Evolutionary conservation across 2,113 vertebrate species (phyloP).

Genomic region (Cercopithecus mona): DNA sequence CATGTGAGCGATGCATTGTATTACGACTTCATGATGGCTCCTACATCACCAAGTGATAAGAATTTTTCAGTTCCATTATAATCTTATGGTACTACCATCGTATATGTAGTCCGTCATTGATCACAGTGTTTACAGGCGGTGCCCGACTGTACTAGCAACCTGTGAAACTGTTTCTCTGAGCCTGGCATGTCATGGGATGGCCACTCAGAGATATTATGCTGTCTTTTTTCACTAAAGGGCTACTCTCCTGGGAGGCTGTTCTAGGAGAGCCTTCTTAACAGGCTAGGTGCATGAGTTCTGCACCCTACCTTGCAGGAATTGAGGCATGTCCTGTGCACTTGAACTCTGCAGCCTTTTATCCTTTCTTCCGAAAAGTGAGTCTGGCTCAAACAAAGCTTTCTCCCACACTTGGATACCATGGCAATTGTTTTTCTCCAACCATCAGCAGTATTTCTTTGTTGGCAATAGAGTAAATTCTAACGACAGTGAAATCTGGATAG

Average conservation of each 20-base stretch:
- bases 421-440: slow-evolving; percentile 53
- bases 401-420: slow-evolving; percentile 60
- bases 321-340: slow-evolving; percentile 45
- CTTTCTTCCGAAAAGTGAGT: slow-evolving; percentile 69
- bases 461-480: not conserved
- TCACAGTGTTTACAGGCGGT: not conserved
- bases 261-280: slow-evolving; percentile 76
- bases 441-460: not conserved
- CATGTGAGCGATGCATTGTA: too few relatives aligned
- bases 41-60: not conserved
- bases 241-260: slow-evolving; percentile 69
- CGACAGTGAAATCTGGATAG: not conserved
- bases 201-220: not conserved
- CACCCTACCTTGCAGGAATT: slow-evolving; percentile 68
- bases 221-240: not conserved
- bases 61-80: not conserved
- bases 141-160: not conserved
- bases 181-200: not conserved
- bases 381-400: slow-evolving; percentile 46
- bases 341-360: slow-evolving; percentile 66
- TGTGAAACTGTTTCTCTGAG: not conserved
- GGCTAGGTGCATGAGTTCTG: slow-evolving; percentile 73
- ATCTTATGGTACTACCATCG: not conserved
- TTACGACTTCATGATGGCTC: not conserved
- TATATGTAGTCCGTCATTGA: not conserved